These are phyloP conservation scores for Pseudanteris insignis DNA, from an alignment of 2,888 invertebrate species.

Conservation along the genomic window DNA sequence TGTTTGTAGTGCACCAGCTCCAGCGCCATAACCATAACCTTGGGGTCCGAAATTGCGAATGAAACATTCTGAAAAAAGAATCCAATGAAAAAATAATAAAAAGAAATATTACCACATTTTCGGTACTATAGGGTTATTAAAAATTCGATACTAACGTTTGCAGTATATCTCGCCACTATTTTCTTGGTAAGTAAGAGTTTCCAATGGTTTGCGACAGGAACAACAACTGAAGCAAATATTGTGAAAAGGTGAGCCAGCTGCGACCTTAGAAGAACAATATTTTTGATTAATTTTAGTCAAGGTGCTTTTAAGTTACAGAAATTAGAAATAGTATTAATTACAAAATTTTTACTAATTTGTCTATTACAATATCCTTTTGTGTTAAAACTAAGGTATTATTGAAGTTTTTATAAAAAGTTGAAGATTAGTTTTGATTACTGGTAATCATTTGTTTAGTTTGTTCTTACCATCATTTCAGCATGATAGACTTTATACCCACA, in stretches of 20 bases:
- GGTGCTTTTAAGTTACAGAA: too few species aligned
- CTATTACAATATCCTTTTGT: too few species aligned
- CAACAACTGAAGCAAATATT: slow-evolving; percentile 69
- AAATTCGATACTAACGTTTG: slow-evolving; percentile 68
- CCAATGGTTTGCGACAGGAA: slow-evolving; percentile 68
- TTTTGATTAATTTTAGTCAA: too few species aligned
- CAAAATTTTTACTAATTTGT: too few species aligned
- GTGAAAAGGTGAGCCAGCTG: slow-evolving; percentile 67
- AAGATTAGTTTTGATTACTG: too few species aligned
- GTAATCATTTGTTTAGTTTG: too few species aligned
- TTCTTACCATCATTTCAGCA: slow-evolving; percentile 61
- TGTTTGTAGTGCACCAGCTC: slow-evolving; percentile 59
- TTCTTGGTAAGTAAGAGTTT: slow-evolving; percentile 67
- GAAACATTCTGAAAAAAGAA: slow-evolving; percentile 65
- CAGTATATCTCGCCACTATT: slow-evolving; percentile 69
- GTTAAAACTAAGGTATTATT: too few species aligned
- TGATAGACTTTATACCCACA: slow-evolving; percentile 64
- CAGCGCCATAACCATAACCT: slow-evolving; percentile 67
- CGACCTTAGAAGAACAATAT: slow-evolving; percentile 52
- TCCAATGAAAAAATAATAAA: too few species aligned
- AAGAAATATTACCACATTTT: too few species aligned
- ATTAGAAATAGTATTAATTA: too few species aligned
- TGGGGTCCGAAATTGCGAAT: slow-evolving; percentile 67
- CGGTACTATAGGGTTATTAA: too few species aligned
- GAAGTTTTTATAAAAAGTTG: too few species aligned